phyloP scores from a whole-genome alignment of 37 sponge, comb jelly and placozoan species.

The Oopsacas minuta region DNA sequence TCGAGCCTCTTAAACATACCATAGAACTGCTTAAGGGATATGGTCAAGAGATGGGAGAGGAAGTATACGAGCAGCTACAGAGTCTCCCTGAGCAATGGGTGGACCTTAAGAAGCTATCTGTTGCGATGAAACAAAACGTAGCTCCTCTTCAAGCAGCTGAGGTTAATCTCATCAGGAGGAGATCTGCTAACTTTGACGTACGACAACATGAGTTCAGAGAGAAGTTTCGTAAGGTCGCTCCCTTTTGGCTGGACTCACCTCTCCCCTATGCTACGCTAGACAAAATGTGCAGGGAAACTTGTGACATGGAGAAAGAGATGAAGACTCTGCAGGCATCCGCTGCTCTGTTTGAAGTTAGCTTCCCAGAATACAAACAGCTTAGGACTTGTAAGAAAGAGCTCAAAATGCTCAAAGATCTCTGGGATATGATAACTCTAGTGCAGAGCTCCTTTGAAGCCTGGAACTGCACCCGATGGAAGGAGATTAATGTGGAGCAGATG shows the following conservation, averaged over 20 bases:
- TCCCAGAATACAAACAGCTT: conserved; percentile 93
- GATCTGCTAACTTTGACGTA: conserved; percentile 78
- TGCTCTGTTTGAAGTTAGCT: conserved; percentile 87
- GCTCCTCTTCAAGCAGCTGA: conserved; percentile 92
- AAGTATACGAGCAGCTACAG: conserved; percentile 78
- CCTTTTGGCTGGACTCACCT: conserved; percentile 50
- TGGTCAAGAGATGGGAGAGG: conserved; percentile 92
- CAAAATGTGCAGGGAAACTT: conserved; percentile 34
- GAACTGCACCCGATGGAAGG: conserved; percentile 87
- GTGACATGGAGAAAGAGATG: conserved; percentile 74
- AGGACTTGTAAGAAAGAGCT: conserved; percentile 74
- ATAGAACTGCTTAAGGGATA: conserved; percentile 94
- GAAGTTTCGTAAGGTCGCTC: conserved; percentile 77
- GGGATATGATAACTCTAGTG: conserved; percentile 82
- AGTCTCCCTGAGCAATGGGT: conserved; percentile 98
- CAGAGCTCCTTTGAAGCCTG: conserved; percentile 83
- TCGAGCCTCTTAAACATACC: conserved; percentile 89
- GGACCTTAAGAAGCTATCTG: conserved; percentile 74
- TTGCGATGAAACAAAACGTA: conserved; percentile 82
- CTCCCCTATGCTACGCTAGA: conserved; percentile 65
- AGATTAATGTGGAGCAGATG: conserved; percentile 95
- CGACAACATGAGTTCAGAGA: conserved; percentile 94
- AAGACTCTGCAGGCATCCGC: conserved; percentile 53
- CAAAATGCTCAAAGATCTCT: conserved; percentile 64
- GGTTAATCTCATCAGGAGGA: conserved; percentile 72